Conservation (phyloP, 2,888 invertebrate species). For the Seira ritae region DNA sequence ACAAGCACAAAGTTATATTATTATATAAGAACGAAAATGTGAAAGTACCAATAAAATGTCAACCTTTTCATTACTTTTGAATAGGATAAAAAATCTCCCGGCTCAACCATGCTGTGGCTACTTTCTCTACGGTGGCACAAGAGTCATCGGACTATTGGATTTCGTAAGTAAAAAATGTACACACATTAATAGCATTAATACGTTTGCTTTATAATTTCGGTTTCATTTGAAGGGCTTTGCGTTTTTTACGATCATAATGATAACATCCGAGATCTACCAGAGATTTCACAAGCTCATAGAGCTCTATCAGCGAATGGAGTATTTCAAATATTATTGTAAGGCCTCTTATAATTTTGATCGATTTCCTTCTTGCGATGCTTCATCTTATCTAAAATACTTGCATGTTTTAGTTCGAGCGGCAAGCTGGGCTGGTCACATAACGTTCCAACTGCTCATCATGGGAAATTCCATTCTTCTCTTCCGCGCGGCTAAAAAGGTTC, state of each 20-base stretch:
- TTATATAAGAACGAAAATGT: no score
- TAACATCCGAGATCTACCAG: slow-evolving; percentile 46
- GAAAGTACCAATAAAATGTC: no score
- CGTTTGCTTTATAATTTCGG: neutral
- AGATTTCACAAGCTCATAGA: slow-evolving; percentile 10
- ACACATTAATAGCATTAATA: neutral
- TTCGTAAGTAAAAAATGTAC: slow-evolving; percentile 35
- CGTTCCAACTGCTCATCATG: slow-evolving; percentile 25
- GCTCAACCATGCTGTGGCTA: slow-evolving; percentile 61
- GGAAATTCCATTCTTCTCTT: slow-evolving; percentile 45
- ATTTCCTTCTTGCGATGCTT: neutral
- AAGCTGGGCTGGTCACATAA: slow-evolving; percentile 50
- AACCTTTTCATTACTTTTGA: no score
- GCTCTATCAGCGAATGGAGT: neutral
- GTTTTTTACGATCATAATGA: slow-evolving; percentile 49
- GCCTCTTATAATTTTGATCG: neutral
- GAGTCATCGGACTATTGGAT: slow-evolving; percentile 52
- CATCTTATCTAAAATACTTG: slow-evolving; percentile 3
- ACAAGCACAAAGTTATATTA: no score
- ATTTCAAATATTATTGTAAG: slow-evolving; percentile 49
- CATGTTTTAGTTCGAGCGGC: slow-evolving; percentile 41
- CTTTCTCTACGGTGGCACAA: slow-evolving; percentile 56
- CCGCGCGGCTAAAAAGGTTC: slow-evolving; percentile 51
- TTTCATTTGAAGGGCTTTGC: slow-evolving; percentile 41
- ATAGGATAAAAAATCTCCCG: no score